phyloP scores from a whole-genome alignment of 2,797 vertebrate genomes.

The Periophthalmus magnuspinnatus region DNA sequence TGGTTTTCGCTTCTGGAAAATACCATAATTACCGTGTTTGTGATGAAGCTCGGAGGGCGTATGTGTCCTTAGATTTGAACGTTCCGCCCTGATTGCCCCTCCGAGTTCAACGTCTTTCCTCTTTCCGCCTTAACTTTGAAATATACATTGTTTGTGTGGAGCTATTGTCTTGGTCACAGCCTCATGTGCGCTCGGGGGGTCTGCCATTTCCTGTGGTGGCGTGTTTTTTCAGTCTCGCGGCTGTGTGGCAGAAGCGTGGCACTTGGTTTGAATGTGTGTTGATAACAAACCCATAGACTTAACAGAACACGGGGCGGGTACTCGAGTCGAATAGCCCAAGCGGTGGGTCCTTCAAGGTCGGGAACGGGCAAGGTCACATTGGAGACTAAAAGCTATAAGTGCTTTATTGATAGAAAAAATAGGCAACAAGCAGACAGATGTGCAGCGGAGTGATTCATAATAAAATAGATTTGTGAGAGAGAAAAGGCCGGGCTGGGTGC shows the following conservation, averaged over 20 bases:
- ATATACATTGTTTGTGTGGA: slow-evolving; percentile 75
- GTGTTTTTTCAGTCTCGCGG: slow-evolving; percentile 59
- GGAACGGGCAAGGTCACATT: slow-evolving; percentile 82
- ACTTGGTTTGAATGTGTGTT: slow-evolving; percentile 65
- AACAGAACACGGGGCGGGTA: slow-evolving; percentile 19
- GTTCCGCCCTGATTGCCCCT: slow-evolving; percentile 71
- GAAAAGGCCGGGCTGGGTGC: slow-evolving; percentile 26
- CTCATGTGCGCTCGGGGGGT: slow-evolving; percentile 33
- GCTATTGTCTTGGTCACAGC: slow-evolving; percentile 66
- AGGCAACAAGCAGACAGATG: slow-evolving; percentile 73
- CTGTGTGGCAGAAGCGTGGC: slow-evolving; percentile 64
- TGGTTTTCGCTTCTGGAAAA: slow-evolving; percentile 68
- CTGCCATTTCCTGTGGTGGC: slow-evolving; percentile 54
- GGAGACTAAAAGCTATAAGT: slow-evolving; percentile 90
- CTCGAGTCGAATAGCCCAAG: slow-evolving; percentile 65
- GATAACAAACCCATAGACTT: slow-evolving; percentile 61
- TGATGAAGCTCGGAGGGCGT: slow-evolving; percentile 68
- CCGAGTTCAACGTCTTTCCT: slow-evolving; percentile 75
- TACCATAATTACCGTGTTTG: slow-evolving; percentile 74
- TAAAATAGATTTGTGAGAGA: slow-evolving; percentile 75
- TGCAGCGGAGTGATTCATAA: slow-evolving; percentile 80
- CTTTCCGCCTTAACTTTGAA: slow-evolving; percentile 66
- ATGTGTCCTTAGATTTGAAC: slow-evolving; percentile 73
- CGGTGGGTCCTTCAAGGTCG: slow-evolving; percentile 85
- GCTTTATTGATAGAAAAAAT: slow-evolving; percentile 86